Conservation (phyloP, 2,888 invertebrate species). For the Oeneis ivallda region DNA sequence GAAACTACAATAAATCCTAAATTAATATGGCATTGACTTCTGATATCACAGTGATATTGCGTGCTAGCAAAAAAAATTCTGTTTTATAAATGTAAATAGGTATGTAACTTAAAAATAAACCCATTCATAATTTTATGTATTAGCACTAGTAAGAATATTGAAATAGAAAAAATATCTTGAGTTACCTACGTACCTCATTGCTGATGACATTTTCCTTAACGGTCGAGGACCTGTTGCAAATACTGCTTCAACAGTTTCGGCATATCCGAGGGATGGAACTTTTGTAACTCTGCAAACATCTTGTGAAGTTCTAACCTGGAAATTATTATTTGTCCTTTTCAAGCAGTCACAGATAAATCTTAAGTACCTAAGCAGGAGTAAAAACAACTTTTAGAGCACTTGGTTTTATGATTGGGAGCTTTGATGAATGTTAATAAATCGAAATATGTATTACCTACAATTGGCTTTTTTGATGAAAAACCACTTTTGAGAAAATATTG, state of each 20-base stretch:
- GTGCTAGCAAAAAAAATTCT: slow-evolving; percentile 13
- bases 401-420: too few relatives aligned
- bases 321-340: slow-evolving; percentile 28
- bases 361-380: too few relatives aligned
- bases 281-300: slow-evolving; percentile 75
- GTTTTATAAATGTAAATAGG: slow-evolving; percentile 42
- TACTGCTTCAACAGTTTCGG: slow-evolving; percentile 84
- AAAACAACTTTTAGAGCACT: not conserved
- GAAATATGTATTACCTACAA: too few relatives aligned
- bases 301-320: slow-evolving; percentile 77
- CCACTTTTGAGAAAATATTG: too few relatives aligned
- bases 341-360: not conserved
- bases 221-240: slow-evolving; percentile 82
- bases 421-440: too few relatives aligned
- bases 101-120: too few relatives aligned
- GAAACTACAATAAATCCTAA: slow-evolving; percentile 20
- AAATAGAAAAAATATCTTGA: too few relatives aligned
- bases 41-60: slow-evolving; percentile 1
- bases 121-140: too few relatives aligned
- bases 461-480: too few relatives aligned
- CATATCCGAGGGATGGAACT: slow-evolving; percentile 82
- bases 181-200: slow-evolving; percentile 83
- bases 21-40: slow-evolving; percentile 31
- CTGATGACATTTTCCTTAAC: slow-evolving; percentile 76
- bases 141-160: too few relatives aligned